Evolutionary conservation across 2,113 vertebrate genomes (phyloP).

Genomic region (Etheostoma cragini): DNA sequence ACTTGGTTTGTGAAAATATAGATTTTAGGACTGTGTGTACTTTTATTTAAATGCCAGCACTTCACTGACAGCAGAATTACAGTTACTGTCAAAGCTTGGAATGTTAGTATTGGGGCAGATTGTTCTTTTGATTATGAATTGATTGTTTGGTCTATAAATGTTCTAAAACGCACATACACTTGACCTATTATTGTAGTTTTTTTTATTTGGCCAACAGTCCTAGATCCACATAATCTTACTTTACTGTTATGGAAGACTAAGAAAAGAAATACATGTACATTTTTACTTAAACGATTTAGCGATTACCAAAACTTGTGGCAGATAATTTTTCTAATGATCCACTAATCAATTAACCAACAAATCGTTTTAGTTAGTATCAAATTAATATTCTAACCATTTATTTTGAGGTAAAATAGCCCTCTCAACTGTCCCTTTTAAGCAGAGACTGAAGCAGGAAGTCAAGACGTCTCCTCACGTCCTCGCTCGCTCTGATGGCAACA

Average conservation of each 20-base stretch:
- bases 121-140: not conserved
- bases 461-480: too few species aligned
- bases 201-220: not conserved
- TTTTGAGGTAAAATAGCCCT: not conserved
- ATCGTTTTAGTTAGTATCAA: not conserved
- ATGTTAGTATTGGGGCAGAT: too few species aligned
- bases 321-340: not conserved
- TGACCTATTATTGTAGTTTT: not conserved
- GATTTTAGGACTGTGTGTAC: not conserved
- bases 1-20: conserved; percentile 17
- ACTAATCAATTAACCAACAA: not conserved
- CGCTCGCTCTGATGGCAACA: too few species aligned
- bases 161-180: not conserved
- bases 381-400: not conserved
- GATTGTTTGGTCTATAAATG: not conserved
- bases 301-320: not conserved
- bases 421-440: too few species aligned
- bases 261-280: not conserved
- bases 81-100: not conserved
- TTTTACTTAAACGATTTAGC: not conserved
- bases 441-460: too few species aligned
- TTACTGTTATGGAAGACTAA: not conserved
- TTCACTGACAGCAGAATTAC: not conserved
- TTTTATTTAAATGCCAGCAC: not conserved
- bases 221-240: not conserved